Conservation (phyloP, 2,888 invertebrate species). For the Xanthorhoe spadicearia region DNA sequence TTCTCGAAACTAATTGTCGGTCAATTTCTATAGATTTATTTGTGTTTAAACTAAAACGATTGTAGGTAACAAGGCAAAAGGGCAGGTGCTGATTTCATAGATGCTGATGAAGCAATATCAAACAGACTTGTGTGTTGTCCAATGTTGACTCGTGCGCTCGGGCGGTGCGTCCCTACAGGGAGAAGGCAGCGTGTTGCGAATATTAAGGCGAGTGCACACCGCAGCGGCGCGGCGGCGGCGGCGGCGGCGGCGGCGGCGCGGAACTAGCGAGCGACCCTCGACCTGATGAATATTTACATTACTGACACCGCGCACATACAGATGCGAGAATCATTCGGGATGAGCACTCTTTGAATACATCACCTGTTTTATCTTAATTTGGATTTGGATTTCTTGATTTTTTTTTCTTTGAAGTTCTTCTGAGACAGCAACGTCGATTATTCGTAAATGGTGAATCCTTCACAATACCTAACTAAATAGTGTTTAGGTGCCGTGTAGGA, state of each 20-base stretch:
- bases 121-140: not conserved
- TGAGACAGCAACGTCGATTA: too few species aligned
- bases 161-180: conserved; percentile 13
- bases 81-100: too few species aligned
- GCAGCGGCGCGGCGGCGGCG: conserved; percentile 43
- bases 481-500: not conserved
- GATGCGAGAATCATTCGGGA: conserved; percentile 48
- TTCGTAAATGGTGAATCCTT: too few species aligned
- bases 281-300: conserved; percentile 66
- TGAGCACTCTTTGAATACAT: conserved; percentile 58
- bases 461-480: not conserved
- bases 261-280: not conserved
- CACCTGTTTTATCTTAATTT: conserved; percentile 54
- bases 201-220: conserved; percentile 47
- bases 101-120: too few species aligned
- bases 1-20: too few species aligned
- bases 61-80: too few species aligned
- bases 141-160: conserved; percentile 4
- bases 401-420: not conserved
- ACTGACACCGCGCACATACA: conserved; percentile 56
- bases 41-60: too few species aligned
- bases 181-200: conserved; percentile 41
- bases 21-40: too few species aligned
- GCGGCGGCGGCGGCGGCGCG: conserved; percentile 13
- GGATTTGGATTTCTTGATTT: not conserved